These are phyloP conservation scores for Drosophila leontia DNA, from an alignment of 1,140 invertebrate species.

Conservation along the genomic window DNA sequence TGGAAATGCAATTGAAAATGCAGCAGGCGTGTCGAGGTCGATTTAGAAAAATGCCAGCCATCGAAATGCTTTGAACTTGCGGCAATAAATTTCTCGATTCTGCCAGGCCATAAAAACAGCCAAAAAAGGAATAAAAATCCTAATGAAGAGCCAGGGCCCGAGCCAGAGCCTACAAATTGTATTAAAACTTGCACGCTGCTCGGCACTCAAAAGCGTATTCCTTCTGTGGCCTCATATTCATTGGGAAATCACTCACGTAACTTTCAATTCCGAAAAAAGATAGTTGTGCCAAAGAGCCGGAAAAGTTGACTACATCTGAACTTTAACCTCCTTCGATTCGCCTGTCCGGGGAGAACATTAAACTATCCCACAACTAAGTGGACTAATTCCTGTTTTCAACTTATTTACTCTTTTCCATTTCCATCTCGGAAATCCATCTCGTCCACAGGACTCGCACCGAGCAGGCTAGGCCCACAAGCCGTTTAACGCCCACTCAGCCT, in stretches of 20 bases:
- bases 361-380: slow-evolving; percentile 47
- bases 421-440: slow-evolving; percentile 25
- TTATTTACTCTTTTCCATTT: slow-evolving; percentile 40
- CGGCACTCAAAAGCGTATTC: slow-evolving; percentile 31
- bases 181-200: slow-evolving; percentile 36
- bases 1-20: slow-evolving; percentile 78
- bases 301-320: slow-evolving; percentile 32
- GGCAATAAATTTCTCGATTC: slow-evolving; percentile 73
- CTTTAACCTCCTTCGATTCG: slow-evolving; percentile 30
- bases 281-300: slow-evolving; percentile 37
- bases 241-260: slow-evolving; percentile 75
- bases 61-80: slow-evolving; percentile 70
- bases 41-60: slow-evolving; percentile 48
- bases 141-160: slow-evolving; percentile 59
- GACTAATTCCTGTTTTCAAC: slow-evolving; percentile 52
- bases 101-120: slow-evolving; percentile 43
- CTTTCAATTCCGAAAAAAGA: slow-evolving; percentile 28
- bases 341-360: slow-evolving; percentile 37
- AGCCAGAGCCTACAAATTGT: slow-evolving; percentile 70
- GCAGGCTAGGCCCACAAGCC: slow-evolving; percentile 37
- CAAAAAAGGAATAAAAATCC: slow-evolving; percentile 42
- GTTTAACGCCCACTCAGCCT: slow-evolving; percentile 51
- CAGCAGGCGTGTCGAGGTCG: slow-evolving; percentile 54
- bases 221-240: slow-evolving; percentile 53
- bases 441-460: slow-evolving; percentile 20